Percentiles rank a stretch among this genome's conserved stretches.
These are phyloP conservation scores for Dipodomys stephensi DNA, from an alignment of 2,113 vertebrate species.

Conservation along the genomic window DNA sequence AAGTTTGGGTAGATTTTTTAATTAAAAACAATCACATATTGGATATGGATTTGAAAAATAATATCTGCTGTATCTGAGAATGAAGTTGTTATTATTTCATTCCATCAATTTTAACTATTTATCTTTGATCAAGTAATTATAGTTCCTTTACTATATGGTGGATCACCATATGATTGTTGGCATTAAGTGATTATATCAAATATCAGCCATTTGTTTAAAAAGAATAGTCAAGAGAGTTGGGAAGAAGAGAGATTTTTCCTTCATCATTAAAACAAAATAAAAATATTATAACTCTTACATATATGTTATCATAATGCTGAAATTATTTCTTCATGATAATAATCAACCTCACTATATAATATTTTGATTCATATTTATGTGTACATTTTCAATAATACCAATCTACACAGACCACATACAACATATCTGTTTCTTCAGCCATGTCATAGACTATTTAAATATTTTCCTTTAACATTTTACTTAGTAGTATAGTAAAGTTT, in stretches of 20 bases:
- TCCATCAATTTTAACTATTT: background rate
- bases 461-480: background rate
- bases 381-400: background rate
- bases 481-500: background rate
- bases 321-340: background rate
- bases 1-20: background rate
- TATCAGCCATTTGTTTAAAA: background rate
- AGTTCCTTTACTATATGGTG: background rate
- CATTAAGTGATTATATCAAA: no score
- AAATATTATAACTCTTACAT: conserved; percentile 16
- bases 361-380: background rate
- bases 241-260: background rate
- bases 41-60: background rate
- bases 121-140: background rate
- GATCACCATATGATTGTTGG: background rate
- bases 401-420: background rate
- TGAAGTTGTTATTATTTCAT: background rate
- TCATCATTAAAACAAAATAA: background rate
- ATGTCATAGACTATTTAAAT: background rate
- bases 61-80: background rate
- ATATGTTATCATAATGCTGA: background rate
- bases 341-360: background rate
- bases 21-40: background rate
- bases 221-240: background rate
- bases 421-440: background rate